Evolutionary conservation across 2,797 vertebrate species (phyloP), one percentile per base, ranked within the genome.

Genomic region (Petrocephalus schoutedeni): DNA sequence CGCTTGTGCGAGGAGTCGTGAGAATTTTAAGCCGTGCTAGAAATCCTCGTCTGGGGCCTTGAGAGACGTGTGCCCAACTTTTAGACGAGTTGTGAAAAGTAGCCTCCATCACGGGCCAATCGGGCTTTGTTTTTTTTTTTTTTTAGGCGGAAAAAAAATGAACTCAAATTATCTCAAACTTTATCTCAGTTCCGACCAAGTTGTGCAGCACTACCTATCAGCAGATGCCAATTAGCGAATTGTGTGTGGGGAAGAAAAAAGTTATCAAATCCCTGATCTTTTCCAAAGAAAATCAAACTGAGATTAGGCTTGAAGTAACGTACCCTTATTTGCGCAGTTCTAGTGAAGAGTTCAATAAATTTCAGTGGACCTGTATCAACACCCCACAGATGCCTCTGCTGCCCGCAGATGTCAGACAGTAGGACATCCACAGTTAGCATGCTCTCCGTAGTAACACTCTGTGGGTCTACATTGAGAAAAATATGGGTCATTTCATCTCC

Each of bases 231-330:
- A 16, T 86, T 61, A 41, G 56, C 21, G 85, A 86, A 59, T 86
- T 61, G 54, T 86, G 45, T 83, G 51, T 84, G 2, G 23, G 45
- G 54, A 57, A 58, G 8, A 84, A 28, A 28, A 85, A 32, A 16
- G 23, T 85, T 59, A 86, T 86, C 85, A 86, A 86, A 59, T 58
- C 32, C 32, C 85, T 21, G 32, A 86, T 86, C 85, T 86, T 86
- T 21, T 84, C 6, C 7, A 49, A 21, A 80, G 8, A 49, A 80
- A 80, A n/a, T 49, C 82, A 4, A 9, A 41, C 32, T 57, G 32
- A 58, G 54, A 58, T 61, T 36, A 36, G 12, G 10, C 14, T 54
- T 59, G 54, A 36, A 56, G 12, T 21, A 58, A 45, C 84, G 36
- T 45, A 4, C 28, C 32, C 84, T 45, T 14, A 0, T 54, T 86